Conservation (phyloP, 2,797 vertebrate species). For the Diceros bicornis region DNA sequence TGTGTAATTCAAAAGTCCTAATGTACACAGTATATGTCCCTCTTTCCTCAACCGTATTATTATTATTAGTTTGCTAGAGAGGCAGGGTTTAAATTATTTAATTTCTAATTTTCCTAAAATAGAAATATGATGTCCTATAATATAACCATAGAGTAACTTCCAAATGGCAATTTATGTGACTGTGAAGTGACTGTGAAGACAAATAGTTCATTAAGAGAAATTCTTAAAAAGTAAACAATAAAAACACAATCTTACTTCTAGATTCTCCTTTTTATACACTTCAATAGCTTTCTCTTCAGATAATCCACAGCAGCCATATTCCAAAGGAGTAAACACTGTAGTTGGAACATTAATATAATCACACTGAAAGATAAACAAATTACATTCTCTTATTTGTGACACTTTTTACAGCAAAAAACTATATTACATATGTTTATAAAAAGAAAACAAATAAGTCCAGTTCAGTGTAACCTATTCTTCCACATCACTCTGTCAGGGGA, state of each 20-base stretch:
- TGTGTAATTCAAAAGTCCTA: neutral
- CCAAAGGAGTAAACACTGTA: conserved; percentile 98
- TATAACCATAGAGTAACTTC: neutral
- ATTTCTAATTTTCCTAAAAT: conserved; percentile 43
- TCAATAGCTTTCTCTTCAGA: conserved; percentile 94
- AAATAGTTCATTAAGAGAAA: neutral
- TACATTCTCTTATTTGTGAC: neutral
- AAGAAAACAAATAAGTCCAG: neutral
- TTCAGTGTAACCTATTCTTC: neutral
- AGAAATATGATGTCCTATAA: neutral
- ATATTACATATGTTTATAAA: neutral
- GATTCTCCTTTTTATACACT: conserved; percentile 92
- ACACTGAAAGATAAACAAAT: conserved; percentile 91
- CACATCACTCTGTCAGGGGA: neutral
- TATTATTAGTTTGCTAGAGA: neutral
- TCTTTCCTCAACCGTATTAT: neutral
- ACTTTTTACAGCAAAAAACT: neutral
- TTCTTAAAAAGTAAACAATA: neutral
- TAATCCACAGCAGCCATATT: conserved; percentile 96
- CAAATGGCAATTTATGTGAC: neutral
- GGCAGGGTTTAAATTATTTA: neutral
- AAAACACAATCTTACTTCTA: conserved; percentile 91
- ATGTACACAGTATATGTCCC: neutral
- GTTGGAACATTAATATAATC: conserved; percentile 97
- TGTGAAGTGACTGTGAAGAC: neutral